phyloP scores from a whole-genome alignment of 1,140 invertebrate genomes.

The Listronotus oregonensis region DNA sequence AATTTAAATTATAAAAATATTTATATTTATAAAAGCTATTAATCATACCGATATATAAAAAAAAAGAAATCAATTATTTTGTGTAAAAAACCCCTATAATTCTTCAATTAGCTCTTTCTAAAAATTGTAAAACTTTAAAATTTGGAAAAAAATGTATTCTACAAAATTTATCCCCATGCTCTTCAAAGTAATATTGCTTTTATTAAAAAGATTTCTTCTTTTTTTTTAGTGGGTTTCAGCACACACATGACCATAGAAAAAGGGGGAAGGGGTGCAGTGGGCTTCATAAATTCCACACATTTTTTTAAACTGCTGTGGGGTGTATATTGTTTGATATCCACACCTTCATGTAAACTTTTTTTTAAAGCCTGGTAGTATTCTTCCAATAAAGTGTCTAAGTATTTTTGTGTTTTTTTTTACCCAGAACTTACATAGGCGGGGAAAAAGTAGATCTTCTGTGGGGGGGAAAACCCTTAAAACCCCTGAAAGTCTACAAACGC shows the following conservation, averaged over 20 bases:
- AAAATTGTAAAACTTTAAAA: not conserved
- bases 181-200: not conserved
- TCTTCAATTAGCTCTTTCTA: not conserved
- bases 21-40: no score
- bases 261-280: not conserved
- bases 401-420: not conserved
- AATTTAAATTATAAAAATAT: no score
- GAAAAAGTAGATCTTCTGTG: not conserved
- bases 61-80: no score
- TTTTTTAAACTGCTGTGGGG: not conserved
- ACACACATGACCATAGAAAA: not conserved
- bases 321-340: not conserved
- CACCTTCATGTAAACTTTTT: not conserved
- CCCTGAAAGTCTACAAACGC: not conserved
- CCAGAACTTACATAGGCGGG: not conserved
- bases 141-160: not conserved
- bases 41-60: no score
- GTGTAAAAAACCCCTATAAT: not conserved
- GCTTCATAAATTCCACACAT: not conserved
- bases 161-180: not conserved
- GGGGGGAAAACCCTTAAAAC: not conserved
- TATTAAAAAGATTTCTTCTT: slow-evolving; percentile 1
- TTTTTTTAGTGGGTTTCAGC: not conserved
- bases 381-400: not conserved
- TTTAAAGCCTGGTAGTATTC: slow-evolving; percentile 1